phyloP scores from a whole-genome alignment of 2,888 invertebrate genomes.

The Cremastinae sp. region DNA sequence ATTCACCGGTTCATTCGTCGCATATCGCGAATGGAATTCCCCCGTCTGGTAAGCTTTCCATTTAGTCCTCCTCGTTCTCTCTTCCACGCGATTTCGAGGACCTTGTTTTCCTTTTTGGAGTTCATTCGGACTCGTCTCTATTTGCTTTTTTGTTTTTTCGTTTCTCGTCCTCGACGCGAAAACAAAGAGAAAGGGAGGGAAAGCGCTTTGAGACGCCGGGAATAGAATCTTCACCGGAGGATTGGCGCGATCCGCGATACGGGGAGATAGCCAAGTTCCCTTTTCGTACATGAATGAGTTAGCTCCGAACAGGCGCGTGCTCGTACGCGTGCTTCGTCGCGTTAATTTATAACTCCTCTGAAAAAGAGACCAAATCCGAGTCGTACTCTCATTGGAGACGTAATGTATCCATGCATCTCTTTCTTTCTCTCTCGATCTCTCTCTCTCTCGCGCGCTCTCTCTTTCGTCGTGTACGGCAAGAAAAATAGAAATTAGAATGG shows the following conservation, averaged over 20 bases:
- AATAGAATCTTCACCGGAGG: constrained; percentile 77
- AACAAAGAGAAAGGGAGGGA: constrained; percentile 6
- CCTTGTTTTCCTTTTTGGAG: constrained; percentile 28
- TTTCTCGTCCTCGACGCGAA: too few species aligned
- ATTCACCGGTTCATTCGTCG: constrained; percentile 25
- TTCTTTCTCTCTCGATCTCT: background rate
- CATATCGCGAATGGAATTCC: constrained; percentile 14
- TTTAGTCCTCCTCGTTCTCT: background rate
- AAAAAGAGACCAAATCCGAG: constrained; percentile 42
- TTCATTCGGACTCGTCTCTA: constrained; percentile 33
- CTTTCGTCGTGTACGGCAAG: background rate
- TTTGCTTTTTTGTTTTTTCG: too few species aligned
- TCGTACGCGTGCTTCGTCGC: constrained; percentile 73
- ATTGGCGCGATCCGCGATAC: constrained; percentile 52
- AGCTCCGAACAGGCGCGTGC: constrained; percentile 63
- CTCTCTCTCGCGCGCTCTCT: background rate
- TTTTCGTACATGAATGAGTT: constrained; percentile 77
- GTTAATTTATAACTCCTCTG: constrained; percentile 73
- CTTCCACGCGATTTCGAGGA: background rate
- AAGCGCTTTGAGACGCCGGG: constrained; percentile 67
- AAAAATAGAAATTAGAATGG: constrained; percentile 2
- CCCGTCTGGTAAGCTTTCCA: background rate
- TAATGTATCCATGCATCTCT: background rate
- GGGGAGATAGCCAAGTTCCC: constrained; percentile 70
- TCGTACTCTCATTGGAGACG: constrained; percentile 12